These are phyloP conservation scores for Globicephala melas DNA, from an alignment of 2,113 vertebrate species.

Conservation along the genomic window DNA sequence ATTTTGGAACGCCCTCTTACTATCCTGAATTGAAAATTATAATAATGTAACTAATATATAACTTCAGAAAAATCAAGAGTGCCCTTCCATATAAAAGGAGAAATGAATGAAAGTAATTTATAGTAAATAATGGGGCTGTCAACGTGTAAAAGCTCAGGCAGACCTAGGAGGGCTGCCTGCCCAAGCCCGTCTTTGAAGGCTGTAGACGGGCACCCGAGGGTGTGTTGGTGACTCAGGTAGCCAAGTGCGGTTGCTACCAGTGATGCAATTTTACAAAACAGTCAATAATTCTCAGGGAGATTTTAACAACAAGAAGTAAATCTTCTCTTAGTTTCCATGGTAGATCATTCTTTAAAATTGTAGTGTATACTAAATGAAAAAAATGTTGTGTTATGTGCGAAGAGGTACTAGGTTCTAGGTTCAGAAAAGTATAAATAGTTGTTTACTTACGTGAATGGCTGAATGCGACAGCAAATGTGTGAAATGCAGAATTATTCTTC, in stretches of 20 bases:
- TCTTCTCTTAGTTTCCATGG: not conserved
- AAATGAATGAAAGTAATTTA: not conserved
- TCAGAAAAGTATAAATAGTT: not conserved
- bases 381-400: not conserved
- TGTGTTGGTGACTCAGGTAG: not conserved
- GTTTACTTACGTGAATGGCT: not conserved
- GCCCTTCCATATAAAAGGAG: not conserved
- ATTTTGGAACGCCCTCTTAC: not conserved
- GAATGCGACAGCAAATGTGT: not conserved
- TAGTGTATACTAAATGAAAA: not conserved
- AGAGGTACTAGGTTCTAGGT: not conserved
- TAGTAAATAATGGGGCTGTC: not conserved
- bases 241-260: not conserved
- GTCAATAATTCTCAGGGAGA: not conserved
- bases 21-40: not conserved
- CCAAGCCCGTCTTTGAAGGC: fast-evolving
- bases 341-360: not conserved
- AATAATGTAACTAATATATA: not conserved
- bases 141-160: not conserved
- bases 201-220: fast-evolving
- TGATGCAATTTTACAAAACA: not conserved
- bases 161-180: not conserved
- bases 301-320: not conserved
- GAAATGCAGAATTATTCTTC: not conserved
- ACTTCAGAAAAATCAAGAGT: not conserved